These are phyloP conservation scores for Drosophila setosimentum DNA, from an alignment of 2,888 invertebrate species.

Conservation along the genomic window DNA sequence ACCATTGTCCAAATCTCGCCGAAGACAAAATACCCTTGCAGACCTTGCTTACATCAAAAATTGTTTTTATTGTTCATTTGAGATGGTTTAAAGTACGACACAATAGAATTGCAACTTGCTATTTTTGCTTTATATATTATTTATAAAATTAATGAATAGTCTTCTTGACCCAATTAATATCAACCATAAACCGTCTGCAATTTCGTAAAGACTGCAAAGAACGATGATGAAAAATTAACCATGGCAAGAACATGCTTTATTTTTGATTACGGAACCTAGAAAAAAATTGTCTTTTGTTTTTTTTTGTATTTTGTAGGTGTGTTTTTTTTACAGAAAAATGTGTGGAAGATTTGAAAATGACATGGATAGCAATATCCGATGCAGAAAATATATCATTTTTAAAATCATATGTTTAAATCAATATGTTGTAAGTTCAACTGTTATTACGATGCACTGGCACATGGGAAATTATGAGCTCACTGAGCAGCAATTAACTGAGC, in stretches of 20 bases:
- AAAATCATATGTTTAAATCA: too few species aligned
- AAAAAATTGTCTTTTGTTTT: too few species aligned
- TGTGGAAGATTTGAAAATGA: background rate
- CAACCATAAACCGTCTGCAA: background rate
- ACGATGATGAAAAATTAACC: background rate
- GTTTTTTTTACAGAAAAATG: background rate
- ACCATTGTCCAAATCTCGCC: background rate
- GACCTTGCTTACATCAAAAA: background rate
- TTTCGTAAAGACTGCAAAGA: too few species aligned
- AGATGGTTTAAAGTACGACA: background rate
- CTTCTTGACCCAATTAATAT: too few species aligned
- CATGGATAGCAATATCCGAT: background rate
- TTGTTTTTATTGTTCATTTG: background rate
- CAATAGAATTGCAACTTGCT: background rate
- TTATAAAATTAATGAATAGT: background rate
- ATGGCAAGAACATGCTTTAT: background rate
- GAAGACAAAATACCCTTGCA: background rate
- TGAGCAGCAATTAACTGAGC: slow-evolving; percentile 64
- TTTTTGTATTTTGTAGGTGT: too few species aligned
- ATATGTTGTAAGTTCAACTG: too few species aligned
- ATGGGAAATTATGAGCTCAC: too few species aligned
- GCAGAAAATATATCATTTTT: background rate
- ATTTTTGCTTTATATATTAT: background rate
- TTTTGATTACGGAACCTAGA: background rate
- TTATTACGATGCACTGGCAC: too few species aligned